These are phyloP conservation scores for Leptopilina myrica DNA, from an alignment of 2,888 invertebrate genomes.

Conservation along the genomic window DNA sequence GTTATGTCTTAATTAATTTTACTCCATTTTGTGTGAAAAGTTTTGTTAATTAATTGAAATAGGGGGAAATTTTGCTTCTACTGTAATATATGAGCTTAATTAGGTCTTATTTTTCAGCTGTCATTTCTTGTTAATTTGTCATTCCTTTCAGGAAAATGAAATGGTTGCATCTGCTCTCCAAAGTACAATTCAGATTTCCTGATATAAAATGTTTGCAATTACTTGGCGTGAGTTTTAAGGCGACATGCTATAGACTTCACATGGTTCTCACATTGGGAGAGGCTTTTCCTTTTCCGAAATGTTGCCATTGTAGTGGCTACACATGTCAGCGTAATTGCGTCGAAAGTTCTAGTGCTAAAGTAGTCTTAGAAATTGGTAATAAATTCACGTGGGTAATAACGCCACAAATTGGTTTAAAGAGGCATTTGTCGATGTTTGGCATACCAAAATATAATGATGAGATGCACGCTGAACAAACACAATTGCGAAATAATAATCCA, in stretches of 20 bases:
- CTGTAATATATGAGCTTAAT: too few species aligned
- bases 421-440: conserved; percentile 74
- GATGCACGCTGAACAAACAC: conserved; percentile 63
- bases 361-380: conserved; percentile 76
- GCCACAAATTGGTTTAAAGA: conserved; percentile 70
- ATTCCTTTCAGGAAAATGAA: conserved; percentile 73
- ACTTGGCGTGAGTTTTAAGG: conserved; percentile 73
- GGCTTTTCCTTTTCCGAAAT: conserved; percentile 71
- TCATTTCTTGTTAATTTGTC: background rate
- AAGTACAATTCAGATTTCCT: conserved; percentile 74
- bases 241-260: conserved; percentile 74
- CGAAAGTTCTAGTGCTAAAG: conserved; percentile 72
- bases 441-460: conserved; percentile 73
- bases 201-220: conserved; percentile 73
- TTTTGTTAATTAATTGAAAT: conserved; percentile 11
- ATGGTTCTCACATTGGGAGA: conserved; percentile 72
- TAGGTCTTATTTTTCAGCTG: too few species aligned
- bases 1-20: conserved; percentile 60
- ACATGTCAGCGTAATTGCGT: conserved; percentile 75
- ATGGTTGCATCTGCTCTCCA: conserved; percentile 73
- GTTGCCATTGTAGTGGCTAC: conserved; percentile 73
- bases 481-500: conserved; percentile 60
- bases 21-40: conserved; percentile 3
- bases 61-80: too few species aligned
- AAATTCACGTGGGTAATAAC: conserved; percentile 76